Base-by-base conservation (phyloP, 30 jellyfish, hydroid and myxozoan genomes). In the Phacellophora camtschatica region DNA sequence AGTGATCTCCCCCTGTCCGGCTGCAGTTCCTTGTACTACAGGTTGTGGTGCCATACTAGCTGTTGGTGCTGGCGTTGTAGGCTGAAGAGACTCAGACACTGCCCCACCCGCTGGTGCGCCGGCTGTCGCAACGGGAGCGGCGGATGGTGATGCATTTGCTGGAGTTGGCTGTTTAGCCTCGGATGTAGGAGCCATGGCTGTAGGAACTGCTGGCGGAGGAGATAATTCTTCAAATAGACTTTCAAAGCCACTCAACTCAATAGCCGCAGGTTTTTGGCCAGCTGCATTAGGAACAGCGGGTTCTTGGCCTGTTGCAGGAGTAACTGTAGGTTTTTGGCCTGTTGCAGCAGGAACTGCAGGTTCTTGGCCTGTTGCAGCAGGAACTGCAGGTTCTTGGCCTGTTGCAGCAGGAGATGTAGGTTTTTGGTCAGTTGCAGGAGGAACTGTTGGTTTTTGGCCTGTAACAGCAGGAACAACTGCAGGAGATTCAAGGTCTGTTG, bases 161-260 rank as follows among this genome's bases (percentile, higher is more conserved):
- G 62, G 42, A 18, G 75, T 34, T 15, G 78, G 67, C 74, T 59
- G 74, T 3, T 0, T 16, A 29, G 51, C 37, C 24, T n/a, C 37
- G 29, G 13, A 6, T 10, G 79, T 16, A 32, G 51, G 62, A 39
- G 48, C 61, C 2, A n/a, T 25, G 61, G 5, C 61, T 16, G 71
- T 50, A 13, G 74, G 74, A 8, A 51, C 50, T n/a, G 45, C 32
- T 34, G 43, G 53, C 28, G 18, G 77, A 8, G 41, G 41, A 35
- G 70, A 65, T 30, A 7, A 31, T 45, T 28, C 84, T 71, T 71
- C n/a, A n/a, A n/a, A n/a, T n/a, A n/a, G n/a, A n/a, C n/a, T n/a
- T n/a, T n/a, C n/a, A n/a, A n/a, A n/a, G n/a, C n/a, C n/a, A n/a
- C n/a, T n/a, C n/a, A n/a, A n/a, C n/a, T n/a, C n/a, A 23, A 6